These are phyloP conservation scores for Belgica antarctica DNA, from an alignment of 2,888 invertebrate species.

Conservation along the genomic window DNA sequence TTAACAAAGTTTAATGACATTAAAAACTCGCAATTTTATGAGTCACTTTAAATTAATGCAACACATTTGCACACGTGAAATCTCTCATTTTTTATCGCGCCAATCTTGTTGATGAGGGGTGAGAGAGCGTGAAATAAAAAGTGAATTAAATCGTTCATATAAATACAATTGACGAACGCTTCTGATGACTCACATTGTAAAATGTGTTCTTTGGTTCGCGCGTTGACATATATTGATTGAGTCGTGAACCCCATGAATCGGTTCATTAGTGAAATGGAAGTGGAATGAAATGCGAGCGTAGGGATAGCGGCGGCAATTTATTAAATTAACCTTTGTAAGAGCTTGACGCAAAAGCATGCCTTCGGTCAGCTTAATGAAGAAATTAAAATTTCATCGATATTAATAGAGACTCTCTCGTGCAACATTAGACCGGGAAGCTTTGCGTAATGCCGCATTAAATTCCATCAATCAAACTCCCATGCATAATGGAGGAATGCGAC, in stretches of 20 bases:
- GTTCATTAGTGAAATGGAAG: conserved; percentile 42
- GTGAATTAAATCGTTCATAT: not conserved
- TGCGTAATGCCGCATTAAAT: conserved; percentile 18
- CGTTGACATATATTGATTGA: conserved; percentile 37
- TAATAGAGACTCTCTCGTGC: conserved; percentile 28
- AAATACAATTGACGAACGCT: not conserved
- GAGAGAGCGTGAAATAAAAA: not conserved
- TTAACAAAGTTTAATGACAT: not conserved
- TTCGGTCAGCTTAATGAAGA: conserved; percentile 39
- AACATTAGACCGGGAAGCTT: not conserved
- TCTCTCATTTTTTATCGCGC: too few relatives aligned
- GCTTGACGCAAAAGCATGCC: not conserved
- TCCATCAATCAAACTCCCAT: conserved; percentile 33
- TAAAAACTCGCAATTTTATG: not conserved
- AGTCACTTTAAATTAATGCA: conserved; percentile 9
- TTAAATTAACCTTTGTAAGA: conserved; percentile 35
- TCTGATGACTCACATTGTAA: not conserved
- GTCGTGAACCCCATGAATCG: conserved; percentile 12
- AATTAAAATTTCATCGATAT: conserved; percentile 43
- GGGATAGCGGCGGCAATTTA: conserved; percentile 16
- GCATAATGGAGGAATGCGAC: not conserved
- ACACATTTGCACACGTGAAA: not conserved
- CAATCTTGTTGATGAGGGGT: not conserved
- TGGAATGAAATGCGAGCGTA: not conserved
- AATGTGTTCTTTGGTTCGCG: conserved; percentile 10